phyloP scores from a whole-genome alignment of 1,140 invertebrate genomes.

The Papilio helenus region DNA sequence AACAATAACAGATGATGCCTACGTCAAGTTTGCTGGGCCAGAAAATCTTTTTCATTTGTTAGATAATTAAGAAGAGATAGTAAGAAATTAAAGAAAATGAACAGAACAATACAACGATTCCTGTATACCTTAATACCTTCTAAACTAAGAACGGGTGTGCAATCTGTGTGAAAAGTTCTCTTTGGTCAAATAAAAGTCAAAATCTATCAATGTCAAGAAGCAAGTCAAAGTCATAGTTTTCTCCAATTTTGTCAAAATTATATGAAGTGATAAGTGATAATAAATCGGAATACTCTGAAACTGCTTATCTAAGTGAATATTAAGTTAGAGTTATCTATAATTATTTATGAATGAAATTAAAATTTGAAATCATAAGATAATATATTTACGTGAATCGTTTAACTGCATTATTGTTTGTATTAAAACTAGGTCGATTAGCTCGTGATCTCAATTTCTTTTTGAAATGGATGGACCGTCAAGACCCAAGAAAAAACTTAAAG shows the following conservation, averaged over 20 bases:
- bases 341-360: neutral
- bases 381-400: neutral
- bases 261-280: constrained; percentile 1
- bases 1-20: too few species aligned
- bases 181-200: constrained; percentile 1
- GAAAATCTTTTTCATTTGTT: too few species aligned
- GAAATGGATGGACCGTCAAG: constrained; percentile 73
- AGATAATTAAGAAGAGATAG: too few species aligned
- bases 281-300: neutral
- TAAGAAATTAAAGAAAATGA: too few species aligned
- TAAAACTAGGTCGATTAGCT: neutral
- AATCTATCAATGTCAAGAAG: neutral
- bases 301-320: neutral
- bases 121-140: too few species aligned
- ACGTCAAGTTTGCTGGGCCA: too few species aligned
- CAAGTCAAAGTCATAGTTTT: neutral
- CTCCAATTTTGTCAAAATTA: neutral
- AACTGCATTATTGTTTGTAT: neutral
- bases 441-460: neutral
- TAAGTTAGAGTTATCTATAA: neutral
- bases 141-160: too few species aligned
- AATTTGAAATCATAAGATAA: neutral
- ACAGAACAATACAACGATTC: too few species aligned
- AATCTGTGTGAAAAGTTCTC: neutral
- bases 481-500: constrained; percentile 76